Percentiles rank a stretch among this genome's conserved stretches.
These are phyloP conservation scores for Pseudopipra pipra DNA, from an alignment of 2,113 vertebrate species.

Conservation along the genomic window DNA sequence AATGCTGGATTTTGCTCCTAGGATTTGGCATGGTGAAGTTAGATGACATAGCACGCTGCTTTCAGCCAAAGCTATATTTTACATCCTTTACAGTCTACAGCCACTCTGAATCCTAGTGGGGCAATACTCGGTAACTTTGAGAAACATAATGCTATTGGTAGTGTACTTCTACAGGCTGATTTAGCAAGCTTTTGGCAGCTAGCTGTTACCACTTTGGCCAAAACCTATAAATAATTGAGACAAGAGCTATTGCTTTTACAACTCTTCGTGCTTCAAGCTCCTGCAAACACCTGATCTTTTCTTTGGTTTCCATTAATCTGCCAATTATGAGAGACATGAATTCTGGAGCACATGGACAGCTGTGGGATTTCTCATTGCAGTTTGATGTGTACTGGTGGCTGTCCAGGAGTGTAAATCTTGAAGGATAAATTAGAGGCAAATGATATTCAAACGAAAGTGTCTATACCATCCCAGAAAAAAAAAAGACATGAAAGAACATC, in stretches of 20 bases:
- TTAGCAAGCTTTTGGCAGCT: neutral
- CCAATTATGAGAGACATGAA: neutral
- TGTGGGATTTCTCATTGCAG: neutral
- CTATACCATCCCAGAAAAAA: neutral
- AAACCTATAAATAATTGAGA: neutral
- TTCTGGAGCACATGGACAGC: neutral
- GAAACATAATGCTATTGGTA: neutral
- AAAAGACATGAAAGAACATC: neutral
- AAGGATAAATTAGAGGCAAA: neutral
- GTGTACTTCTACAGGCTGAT: neutral
- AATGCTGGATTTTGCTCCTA: neutral
- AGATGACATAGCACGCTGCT: accelerated
- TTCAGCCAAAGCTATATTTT: neutral
- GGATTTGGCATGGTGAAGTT: neutral
- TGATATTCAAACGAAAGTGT: neutral
- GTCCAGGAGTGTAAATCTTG: neutral
- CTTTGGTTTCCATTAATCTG: neutral
- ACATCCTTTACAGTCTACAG: neutral
- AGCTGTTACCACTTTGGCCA: neutral
- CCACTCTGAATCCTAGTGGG: neutral
- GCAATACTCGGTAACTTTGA: neutral
- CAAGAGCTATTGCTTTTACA: neutral
- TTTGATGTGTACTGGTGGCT: neutral
- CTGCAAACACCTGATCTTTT: neutral
- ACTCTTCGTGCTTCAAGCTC: neutral